Conservation (phyloP, 2,797 vertebrate genomes). For the Garrulus glandarius region DNA sequence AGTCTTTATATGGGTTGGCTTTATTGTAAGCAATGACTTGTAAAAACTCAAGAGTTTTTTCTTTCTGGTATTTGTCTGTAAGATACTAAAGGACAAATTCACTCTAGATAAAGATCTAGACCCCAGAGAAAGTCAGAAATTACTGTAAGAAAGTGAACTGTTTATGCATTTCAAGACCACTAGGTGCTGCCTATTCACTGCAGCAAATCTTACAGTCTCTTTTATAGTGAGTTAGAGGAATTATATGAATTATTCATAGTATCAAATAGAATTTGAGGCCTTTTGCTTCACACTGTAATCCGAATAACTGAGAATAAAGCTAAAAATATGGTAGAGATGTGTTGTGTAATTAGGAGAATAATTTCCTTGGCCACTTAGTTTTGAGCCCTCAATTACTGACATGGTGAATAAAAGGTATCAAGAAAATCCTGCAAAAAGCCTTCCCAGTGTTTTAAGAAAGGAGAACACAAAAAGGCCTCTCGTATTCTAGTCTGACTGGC, state of each 20-base stretch:
- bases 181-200: conserved; percentile 41
- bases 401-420: neutral
- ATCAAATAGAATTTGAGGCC: neutral
- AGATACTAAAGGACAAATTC: neutral
- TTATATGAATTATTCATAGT: neutral
- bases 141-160: neutral
- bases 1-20: neutral
- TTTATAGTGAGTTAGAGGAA: neutral
- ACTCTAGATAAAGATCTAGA: neutral
- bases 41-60: neutral
- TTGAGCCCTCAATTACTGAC: neutral
- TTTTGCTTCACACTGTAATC: neutral
- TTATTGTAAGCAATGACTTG: neutral
- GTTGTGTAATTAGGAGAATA: neutral
- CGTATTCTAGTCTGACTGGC: neutral
- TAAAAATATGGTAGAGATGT: neutral
- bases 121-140: neutral
- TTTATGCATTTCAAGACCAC: conserved; percentile 16
- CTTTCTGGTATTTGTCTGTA: neutral
- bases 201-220: neutral
- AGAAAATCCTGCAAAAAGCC: conserved; percentile 15
- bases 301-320: neutral
- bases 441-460: neutral
- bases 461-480: neutral
- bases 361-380: neutral